Conservation (phyloP, 2,113 vertebrate genomes). For the Hypocryptadius cinnamomeus region DNA sequence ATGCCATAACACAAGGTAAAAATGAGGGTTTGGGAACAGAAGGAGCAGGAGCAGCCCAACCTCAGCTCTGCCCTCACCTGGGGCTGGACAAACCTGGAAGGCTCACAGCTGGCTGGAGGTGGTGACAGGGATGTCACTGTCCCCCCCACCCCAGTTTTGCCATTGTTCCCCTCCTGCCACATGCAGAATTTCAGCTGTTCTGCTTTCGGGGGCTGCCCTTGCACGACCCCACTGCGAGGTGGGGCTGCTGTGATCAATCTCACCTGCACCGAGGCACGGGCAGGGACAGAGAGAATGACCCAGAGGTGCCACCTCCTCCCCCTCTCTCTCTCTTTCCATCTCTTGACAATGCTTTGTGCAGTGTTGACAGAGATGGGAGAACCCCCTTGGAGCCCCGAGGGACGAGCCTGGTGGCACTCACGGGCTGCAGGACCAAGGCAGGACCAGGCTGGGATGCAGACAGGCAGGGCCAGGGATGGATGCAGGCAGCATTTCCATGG, state of each 20-base stretch:
- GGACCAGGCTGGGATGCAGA: neutral
- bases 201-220: accelerated
- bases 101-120: accelerated
- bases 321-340: neutral
- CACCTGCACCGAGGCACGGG: neutral
- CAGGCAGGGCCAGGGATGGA: neutral
- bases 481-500: slow-evolving; percentile 36
- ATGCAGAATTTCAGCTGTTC: neutral
- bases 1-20: neutral
- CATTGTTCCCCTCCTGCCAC: neutral
- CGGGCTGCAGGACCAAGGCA: neutral
- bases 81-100: neutral
- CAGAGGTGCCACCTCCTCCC: neutral
- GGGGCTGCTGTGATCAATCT: neutral
- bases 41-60: neutral
- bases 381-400: neutral
- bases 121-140: neutral
- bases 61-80: accelerated
- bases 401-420: neutral
- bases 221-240: neutral
- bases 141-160: neutral
- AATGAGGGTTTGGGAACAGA: neutral
- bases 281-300: neutral
- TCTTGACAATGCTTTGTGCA: neutral
- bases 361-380: neutral